A percentile compares a stretch with the other conserved stretches of the same genome.
phyloP scores from a whole-genome alignment of 92 coral and sea anemone species.

The Zoanthus sansibaricus region DNA sequence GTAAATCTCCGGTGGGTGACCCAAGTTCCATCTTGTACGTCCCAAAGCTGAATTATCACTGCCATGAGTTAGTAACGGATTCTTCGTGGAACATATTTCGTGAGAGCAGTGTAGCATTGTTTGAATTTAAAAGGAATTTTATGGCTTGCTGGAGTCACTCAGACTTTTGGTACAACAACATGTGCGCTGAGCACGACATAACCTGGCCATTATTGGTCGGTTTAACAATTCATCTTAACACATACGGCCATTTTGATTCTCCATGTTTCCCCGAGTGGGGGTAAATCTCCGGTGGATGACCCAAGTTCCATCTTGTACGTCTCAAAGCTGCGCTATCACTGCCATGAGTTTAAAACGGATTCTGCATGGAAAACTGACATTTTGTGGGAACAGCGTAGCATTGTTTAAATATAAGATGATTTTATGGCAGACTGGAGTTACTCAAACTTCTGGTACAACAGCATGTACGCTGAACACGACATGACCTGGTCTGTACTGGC shows the following conservation, averaged over 20 bases:
- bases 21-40: slow-evolving; percentile 92
- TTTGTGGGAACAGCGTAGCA: not conserved
- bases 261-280: slow-evolving; percentile 48
- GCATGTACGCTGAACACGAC: slow-evolving; percentile 89
- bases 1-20: slow-evolving; percentile 87
- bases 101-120: not conserved
- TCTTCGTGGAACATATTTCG: slow-evolving; percentile 12
- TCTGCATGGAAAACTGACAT: slow-evolving; percentile 22
- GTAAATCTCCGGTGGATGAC: slow-evolving; percentile 86
- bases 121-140: not conserved
- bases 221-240: slow-evolving; percentile 87
- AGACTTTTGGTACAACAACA: slow-evolving; percentile 87
- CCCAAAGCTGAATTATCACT: slow-evolving; percentile 91
- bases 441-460: slow-evolving; percentile 79
- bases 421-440: too few relatives aligned
- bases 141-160: not conserved
- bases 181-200: slow-evolving; percentile 83
- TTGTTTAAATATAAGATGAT: not conserved
- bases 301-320: slow-evolving; percentile 91
- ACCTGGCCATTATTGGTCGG: slow-evolving; percentile 71
- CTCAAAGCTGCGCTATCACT: slow-evolving; percentile 91
- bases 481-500: slow-evolving; percentile 79
- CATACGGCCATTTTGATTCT: slow-evolving; percentile 74
- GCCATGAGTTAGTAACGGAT: slow-evolving; percentile 82
- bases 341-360: slow-evolving; percentile 81